Evolutionary conservation across 2,113 vertebrate species (phyloP).

Genomic region (Cervus canadensis): DNA sequence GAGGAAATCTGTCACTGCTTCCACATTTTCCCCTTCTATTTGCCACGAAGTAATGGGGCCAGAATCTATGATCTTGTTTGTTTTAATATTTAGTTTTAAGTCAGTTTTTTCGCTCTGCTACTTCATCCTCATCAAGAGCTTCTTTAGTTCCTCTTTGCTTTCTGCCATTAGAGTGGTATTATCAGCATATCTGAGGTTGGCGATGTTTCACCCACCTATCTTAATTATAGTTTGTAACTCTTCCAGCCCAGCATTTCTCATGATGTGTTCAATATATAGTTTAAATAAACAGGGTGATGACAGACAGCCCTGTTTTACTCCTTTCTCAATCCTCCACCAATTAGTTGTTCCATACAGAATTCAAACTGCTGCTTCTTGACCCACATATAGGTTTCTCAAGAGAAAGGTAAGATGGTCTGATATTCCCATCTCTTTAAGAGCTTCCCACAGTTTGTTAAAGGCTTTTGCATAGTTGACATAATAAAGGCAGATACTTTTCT

Average conservation of each 20-base stretch:
- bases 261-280: neutral
- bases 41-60: neutral
- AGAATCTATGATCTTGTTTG: neutral
- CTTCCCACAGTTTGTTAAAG: neutral
- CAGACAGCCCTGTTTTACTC: neutral
- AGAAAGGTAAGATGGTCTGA: neutral
- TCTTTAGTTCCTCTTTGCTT: neutral
- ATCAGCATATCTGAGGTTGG: neutral
- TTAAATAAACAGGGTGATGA: neutral
- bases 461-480: neutral
- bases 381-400: neutral
- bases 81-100: neutral
- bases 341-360: neutral
- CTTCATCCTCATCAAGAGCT: neutral
- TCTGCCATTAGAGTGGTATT: neutral
- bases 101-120: neutral
- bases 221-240: neutral
- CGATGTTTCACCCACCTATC: neutral
- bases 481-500: neutral
- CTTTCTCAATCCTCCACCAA: neutral
- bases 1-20: neutral
- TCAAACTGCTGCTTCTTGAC: neutral
- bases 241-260: neutral
- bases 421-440: neutral
- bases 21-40: neutral